phyloP scores from a whole-genome alignment of 2,113 vertebrate species.

The Penelope pileata region DNA sequence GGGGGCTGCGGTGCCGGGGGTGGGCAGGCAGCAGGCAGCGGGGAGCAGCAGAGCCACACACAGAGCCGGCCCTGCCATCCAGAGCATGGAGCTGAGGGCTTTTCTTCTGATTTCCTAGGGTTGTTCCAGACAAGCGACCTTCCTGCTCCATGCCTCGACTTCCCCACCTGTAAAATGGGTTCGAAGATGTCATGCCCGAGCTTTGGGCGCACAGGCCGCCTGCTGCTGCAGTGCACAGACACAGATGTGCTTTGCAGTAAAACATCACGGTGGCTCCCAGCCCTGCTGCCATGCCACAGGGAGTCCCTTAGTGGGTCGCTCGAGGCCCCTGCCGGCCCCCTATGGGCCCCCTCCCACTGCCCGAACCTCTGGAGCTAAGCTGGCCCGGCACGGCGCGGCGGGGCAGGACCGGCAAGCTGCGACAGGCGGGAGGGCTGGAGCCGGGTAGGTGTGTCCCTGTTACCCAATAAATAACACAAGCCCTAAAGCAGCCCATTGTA shows the following conservation, averaged over 20 bases:
- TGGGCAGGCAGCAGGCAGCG: neutral
- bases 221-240: fast-evolving
- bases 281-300: neutral
- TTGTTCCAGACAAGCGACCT: neutral
- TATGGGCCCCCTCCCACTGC: neutral
- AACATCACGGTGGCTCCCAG: fast-evolving
- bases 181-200: neutral
- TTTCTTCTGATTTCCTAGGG: neutral
- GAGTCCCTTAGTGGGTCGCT: too few relatives aligned
- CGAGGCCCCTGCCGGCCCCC: neutral
- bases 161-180: neutral
- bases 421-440: constrained; percentile 28
- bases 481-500: constrained; percentile 62
- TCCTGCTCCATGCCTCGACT: neutral
- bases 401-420: neutral
- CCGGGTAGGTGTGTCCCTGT: constrained; percentile 39
- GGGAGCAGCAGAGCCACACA: neutral
- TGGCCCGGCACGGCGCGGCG: neutral
- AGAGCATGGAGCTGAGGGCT: fast-evolving
- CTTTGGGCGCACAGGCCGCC: neutral
- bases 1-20: fast-evolving
- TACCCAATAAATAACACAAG: constrained; percentile 66
- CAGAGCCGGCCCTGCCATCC: neutral
- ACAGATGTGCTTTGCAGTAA: neutral
- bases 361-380: fast-evolving